phyloP scores from a whole-genome alignment of 2,113 vertebrate genomes.

The Cavia porcellus region DNA sequence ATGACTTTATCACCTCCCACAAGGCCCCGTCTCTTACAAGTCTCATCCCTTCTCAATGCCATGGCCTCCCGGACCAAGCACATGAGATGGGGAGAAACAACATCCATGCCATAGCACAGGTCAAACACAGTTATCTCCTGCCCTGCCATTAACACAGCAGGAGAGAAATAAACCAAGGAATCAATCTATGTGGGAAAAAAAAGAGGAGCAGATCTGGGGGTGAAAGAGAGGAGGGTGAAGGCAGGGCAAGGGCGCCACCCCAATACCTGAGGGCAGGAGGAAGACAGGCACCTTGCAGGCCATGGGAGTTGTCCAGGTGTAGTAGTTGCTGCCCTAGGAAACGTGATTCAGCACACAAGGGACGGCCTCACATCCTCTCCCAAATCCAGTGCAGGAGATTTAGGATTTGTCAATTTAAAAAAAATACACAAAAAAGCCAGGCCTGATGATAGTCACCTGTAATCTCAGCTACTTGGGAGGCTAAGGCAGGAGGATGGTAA shows the following conservation, averaged over 20 bases:
- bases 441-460: neutral
- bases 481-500: no score
- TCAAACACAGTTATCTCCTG: neutral
- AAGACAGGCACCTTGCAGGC: neutral
- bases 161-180: neutral
- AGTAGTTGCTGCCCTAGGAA: neutral
- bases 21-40: neutral
- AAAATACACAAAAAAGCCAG: neutral
- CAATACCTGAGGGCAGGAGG: no score
- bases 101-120: neutral
- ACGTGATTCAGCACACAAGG: neutral
- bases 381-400: neutral
- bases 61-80: neutral
- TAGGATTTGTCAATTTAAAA: neutral
- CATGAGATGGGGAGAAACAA: neutral
- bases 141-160: neutral
- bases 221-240: neutral
- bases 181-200: no score
- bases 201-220: neutral
- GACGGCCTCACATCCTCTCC: neutral
- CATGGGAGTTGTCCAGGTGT: rapidly evolving
- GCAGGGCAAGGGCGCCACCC: neutral
- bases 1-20: no score
- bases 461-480: no score
- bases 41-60: neutral